Evolutionary conservation across 1,140 invertebrate species (phyloP), one percentile per base, ranked within the genome.

Genomic region (Pygmarrhopalites habei): DNA sequence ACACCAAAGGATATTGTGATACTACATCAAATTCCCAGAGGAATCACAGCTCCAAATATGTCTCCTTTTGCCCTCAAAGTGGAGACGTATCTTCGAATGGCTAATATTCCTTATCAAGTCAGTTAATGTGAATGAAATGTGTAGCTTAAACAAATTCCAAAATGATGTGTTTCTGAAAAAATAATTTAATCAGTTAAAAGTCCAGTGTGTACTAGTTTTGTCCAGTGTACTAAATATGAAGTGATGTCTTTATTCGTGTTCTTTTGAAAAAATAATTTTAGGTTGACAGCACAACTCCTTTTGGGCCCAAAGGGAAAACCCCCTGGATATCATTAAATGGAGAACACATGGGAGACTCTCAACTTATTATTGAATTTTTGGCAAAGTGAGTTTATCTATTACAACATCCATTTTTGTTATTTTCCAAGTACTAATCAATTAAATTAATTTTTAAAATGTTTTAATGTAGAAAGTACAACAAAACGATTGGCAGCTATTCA

Each of bases 321-420:
- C 78, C 79, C 1, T 80, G 77, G 77, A 76, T 80, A 30, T 72
- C 72, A 14, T 71, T 74, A 29, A 77, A 78, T 58, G 78, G 77
- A 1, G 58, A 73, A 58, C 69, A 74, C 5, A 63, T 78, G 0
- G 66, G 72, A 0, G 79, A 79, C 61, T 77, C 77, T 2, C 65
- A 73, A 43, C 26, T 73, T 2, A 60, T 66, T 41, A 63, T 73
- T 1, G 62, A 71, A 28, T 60, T 49, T 44, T 53, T 73, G 10
- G 46, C 19, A 32, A 69, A 66, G 64, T 66, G 55, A 29, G 29
- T n/a, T n/a, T n/a, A n/a, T n/a, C n/a, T n/a, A n/a, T n/a, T n/a
- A n/a, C n/a, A n/a, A n/a, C n/a, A n/a, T n/a, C n/a, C n/a, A n/a
- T n/a, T n/a, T n/a, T n/a, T n/a, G n/a, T n/a, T n/a, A n/a, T n/a